Evolutionary conservation across 2,888 invertebrate species (phyloP), one percentile per base, ranked within the genome.

Genomic region (Drosophila crucigera): DNA sequence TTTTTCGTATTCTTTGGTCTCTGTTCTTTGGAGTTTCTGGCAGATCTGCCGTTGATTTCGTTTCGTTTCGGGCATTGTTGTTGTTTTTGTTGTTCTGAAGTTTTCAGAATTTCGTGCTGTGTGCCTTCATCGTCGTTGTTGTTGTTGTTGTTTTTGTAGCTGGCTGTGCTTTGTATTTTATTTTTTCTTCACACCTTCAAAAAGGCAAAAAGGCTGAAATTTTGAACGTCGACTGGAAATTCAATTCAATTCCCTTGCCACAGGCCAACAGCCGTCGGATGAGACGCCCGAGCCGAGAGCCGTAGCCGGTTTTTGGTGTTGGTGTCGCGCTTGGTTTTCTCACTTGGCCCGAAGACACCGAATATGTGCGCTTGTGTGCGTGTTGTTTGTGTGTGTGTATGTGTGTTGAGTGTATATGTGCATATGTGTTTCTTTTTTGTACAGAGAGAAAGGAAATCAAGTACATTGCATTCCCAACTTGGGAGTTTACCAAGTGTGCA

Each of bases 201-300:
- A 84, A 83, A 82, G 72, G 85, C 85, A 83, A 76, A 82, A 47
- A 47, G 82, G 88, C 90, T 71, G 82, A 89, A 91, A 68, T 68
- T 91, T 84, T 91, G 62, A 89, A 85, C 91, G 88, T 90, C 79
- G 90, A 87, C 87, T 90, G 89, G 82, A 87, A 87, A 91, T 87
- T 89, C 87, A 91, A 87, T 87, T 91, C 87, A 91, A 91, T 87
- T 91, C 87, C 87, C 87, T 89, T 87, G 79, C 74, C 75, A 75
- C 75, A 75, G 66, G 62, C 56, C 52, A 73, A 55, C 41, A 56
- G 76, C 66, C 74, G 74, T 64, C 68, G 65, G 70, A 55, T 50
- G 67, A 50, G 77, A 63, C 60, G 73, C 68, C 56, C 58, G 47
- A 49, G 65, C 63, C 55, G 55, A 55, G 55, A 56, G 56, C 58